Evolutionary conservation across 1,140 invertebrate genomes (phyloP).

Genomic region (Drosophila trapezifrons): DNA sequence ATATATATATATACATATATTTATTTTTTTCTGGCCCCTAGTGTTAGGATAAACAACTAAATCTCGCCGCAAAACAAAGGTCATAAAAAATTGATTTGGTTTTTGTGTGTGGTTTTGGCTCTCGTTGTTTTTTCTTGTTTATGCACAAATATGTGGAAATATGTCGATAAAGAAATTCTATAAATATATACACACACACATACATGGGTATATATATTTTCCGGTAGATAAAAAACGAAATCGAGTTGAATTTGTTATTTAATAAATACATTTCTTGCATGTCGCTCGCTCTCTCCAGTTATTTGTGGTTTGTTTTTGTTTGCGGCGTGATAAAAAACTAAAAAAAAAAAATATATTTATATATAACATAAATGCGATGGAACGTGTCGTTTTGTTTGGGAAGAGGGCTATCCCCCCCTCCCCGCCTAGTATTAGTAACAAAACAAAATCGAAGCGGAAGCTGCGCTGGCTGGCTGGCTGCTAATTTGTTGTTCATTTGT

Average conservation of each 20-base stretch:
- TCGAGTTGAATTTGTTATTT: slow-evolving; percentile 26
- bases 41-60: slow-evolving; percentile 50
- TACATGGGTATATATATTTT: slow-evolving; percentile 8
- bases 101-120: slow-evolving; percentile 2
- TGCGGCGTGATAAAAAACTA: slow-evolving; percentile 52
- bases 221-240: slow-evolving; percentile 15
- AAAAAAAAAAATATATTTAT: slow-evolving; percentile 6
- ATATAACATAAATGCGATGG: slow-evolving; percentile 2
- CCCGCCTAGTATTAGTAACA: slow-evolving; percentile 14
- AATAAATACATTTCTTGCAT: slow-evolving; percentile 24
- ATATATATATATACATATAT: slow-evolving; percentile 4
- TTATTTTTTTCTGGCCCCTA: background rate
- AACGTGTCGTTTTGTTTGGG: slow-evolving; percentile 58
- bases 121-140: slow-evolving; percentile 5
- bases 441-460: slow-evolving; percentile 41
- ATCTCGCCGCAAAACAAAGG: slow-evolving; percentile 36
- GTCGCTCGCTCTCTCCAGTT: slow-evolving; percentile 18
- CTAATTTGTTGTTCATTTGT: slow-evolving; percentile 56
- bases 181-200: slow-evolving; percentile 23
- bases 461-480: slow-evolving; percentile 19
- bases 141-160: slow-evolving; percentile 32
- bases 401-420: background rate
- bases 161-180: slow-evolving; percentile 43
- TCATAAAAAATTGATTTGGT: slow-evolving; percentile 39
- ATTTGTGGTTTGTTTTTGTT: slow-evolving; percentile 43